Percentiles rank a stretch among this genome's conserved stretches.
phyloP scores from a whole-genome alignment of 1,140 invertebrate species.

The Samia ricini region DNA sequence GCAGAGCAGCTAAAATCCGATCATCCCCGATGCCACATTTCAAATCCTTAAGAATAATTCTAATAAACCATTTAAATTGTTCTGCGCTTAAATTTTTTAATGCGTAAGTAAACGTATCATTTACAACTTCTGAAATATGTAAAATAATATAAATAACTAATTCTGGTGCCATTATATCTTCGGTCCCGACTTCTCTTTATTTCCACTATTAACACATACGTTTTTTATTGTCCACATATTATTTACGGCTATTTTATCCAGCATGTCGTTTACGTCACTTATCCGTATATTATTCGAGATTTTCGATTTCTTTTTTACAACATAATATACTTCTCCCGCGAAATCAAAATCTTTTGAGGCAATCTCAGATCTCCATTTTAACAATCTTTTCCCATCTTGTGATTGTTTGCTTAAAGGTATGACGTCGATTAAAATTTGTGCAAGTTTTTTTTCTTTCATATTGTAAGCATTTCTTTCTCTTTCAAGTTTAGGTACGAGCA shows the following conservation, averaged over 20 bases:
- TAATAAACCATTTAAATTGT: constrained; percentile 93
- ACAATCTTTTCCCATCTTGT: constrained; percentile 41
- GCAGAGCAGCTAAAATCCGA: constrained; percentile 84
- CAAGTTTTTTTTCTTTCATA: constrained; percentile 57
- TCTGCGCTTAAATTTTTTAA: constrained; percentile 78
- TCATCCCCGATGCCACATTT: constrained; percentile 85
- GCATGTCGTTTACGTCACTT: constrained; percentile 46
- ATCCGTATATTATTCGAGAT: constrained; percentile 32
- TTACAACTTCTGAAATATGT: constrained; percentile 40
- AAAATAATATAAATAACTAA: background rate
- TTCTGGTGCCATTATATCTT: background rate
- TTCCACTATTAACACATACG: constrained; percentile 33
- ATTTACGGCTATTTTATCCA: constrained; percentile 51
- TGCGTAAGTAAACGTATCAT: constrained; percentile 47
- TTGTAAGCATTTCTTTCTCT: constrained; percentile 59
- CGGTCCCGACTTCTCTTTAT: background rate
- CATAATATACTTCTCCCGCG: constrained; percentile 46
- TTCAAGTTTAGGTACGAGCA: constrained; percentile 53
- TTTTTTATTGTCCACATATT: constrained; percentile 46
- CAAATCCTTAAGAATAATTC: constrained; percentile 92
- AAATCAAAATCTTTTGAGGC: constrained; percentile 47
- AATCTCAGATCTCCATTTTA: constrained; percentile 44
- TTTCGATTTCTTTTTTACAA: constrained; percentile 35
- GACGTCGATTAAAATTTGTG: constrained; percentile 47
- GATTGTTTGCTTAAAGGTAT: constrained; percentile 49